phyloP scores from a whole-genome alignment of 2,113 vertebrate genomes.

The Carassius auratus region DNA sequence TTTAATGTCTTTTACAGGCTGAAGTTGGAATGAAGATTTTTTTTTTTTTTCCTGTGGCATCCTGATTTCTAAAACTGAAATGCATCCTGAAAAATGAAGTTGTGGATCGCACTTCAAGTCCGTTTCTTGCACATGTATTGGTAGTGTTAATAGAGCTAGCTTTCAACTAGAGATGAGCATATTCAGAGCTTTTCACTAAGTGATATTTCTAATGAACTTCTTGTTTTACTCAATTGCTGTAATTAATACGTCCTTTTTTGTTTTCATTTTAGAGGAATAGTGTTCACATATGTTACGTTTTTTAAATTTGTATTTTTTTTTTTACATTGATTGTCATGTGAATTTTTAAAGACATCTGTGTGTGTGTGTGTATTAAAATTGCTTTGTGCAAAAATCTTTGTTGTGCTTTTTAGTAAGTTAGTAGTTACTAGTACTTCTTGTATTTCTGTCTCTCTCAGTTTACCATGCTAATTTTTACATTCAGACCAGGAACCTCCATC shows the following conservation, averaged over 20 bases:
- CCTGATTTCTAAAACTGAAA: not conserved
- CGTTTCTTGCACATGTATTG: not conserved
- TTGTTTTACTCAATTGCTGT: not conserved
- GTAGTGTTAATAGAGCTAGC: not conserved
- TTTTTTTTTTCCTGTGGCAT: not conserved
- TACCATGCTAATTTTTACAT: not conserved
- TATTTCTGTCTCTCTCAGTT: not conserved
- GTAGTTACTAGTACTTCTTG: too few species aligned
- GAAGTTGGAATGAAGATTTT: conserved; percentile 30
- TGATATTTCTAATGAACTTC: not conserved
- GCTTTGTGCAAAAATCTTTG: not conserved
- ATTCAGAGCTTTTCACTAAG: not conserved
- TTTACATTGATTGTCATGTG: not conserved
- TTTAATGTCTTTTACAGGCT: conserved; percentile 23
- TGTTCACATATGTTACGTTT: not conserved
- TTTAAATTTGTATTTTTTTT: not conserved
- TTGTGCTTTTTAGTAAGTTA: not conserved
- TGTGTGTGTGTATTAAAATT: conserved; percentile 20
- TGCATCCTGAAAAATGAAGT: not conserved
- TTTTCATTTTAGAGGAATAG: not conserved
- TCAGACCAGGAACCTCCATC: not conserved
- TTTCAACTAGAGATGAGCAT: not conserved
- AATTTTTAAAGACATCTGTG: not conserved
- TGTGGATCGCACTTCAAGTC: not conserved
- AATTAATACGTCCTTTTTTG: not conserved